These are phyloP conservation scores for Callorhinus ursinus DNA, from an alignment of 2,113 vertebrate genomes.

Conservation along the genomic window DNA sequence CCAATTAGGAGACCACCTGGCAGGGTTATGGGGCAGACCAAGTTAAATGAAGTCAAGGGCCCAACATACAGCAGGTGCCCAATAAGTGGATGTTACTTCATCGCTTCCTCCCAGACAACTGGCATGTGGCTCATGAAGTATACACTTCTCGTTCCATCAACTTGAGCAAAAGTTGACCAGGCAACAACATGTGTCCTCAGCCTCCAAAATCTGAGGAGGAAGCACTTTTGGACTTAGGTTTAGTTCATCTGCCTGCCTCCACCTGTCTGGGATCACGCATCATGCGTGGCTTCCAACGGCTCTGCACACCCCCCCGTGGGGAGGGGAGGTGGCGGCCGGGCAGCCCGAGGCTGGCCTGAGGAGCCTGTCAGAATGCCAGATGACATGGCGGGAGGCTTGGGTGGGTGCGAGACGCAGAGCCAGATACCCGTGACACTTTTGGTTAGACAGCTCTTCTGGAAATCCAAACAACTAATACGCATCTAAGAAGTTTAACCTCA, in stretches of 20 bases:
- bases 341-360: background rate
- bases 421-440: background rate
- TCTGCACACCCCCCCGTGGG: background rate
- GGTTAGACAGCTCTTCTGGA: background rate
- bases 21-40: background rate
- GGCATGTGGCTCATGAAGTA: rapidly evolving
- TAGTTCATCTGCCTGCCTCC: background rate
- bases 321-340: background rate
- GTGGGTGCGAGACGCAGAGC: background rate
- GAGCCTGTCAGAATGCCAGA: background rate
- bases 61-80: background rate
- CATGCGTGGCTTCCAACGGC: background rate
- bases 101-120: background rate
- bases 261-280: rapidly evolving
- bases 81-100: background rate
- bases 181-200: background rate
- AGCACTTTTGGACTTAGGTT: background rate
- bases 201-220: background rate
- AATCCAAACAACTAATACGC: background rate
- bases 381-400: rapidly evolving
- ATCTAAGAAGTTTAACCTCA: background rate
- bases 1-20: too few species aligned
- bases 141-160: background rate
- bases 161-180: background rate
- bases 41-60: background rate